These are phyloP conservation scores for Stenchaetothrips biformis DNA, from an alignment of 2,888 invertebrate species.

Conservation along the genomic window DNA sequence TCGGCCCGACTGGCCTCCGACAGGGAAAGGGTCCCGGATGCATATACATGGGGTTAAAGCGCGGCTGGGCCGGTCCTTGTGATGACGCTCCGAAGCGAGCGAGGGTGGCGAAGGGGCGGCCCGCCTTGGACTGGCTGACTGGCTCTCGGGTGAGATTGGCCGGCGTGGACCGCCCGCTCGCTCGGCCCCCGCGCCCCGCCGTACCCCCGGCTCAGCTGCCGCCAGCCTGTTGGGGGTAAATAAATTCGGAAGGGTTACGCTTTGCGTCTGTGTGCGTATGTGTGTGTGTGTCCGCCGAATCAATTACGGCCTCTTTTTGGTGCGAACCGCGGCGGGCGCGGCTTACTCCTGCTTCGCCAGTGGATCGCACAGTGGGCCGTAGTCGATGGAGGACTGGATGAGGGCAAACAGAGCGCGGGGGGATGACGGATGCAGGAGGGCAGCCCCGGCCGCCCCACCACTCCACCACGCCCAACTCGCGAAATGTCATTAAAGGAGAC, in stretches of 20 bases:
- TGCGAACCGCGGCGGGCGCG: too few species aligned
- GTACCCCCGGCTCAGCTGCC: not conserved
- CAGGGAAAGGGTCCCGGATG: too few species aligned
- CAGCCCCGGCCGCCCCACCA: not conserved
- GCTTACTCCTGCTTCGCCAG: too few species aligned
- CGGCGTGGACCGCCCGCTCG: not conserved
- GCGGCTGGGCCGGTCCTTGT: too few species aligned
- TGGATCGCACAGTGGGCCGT: too few species aligned
- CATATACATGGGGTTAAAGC: too few species aligned
- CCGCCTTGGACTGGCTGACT: not conserved
- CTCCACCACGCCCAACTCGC: not conserved
- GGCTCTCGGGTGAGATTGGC: not conserved
- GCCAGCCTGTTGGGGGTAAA: too few species aligned
- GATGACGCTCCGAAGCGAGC: not conserved
- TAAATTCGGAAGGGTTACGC: too few species aligned
- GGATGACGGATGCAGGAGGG: constrained; percentile 3
- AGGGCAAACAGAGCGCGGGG: not conserved
- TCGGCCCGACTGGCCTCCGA: too few species aligned
- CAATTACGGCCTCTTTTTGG: too few species aligned
- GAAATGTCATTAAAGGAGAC: constrained; percentile 25
- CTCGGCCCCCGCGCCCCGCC: not conserved
- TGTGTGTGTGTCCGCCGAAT: too few species aligned
- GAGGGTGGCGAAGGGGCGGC: not conserved
- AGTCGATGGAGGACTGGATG: not conserved
- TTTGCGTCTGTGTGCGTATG: too few species aligned